Percentiles rank a stretch among this genome's conserved stretches.
Conservation (phyloP, 2,888 invertebrate genomes). For the Microdon myrmicae region DNA sequence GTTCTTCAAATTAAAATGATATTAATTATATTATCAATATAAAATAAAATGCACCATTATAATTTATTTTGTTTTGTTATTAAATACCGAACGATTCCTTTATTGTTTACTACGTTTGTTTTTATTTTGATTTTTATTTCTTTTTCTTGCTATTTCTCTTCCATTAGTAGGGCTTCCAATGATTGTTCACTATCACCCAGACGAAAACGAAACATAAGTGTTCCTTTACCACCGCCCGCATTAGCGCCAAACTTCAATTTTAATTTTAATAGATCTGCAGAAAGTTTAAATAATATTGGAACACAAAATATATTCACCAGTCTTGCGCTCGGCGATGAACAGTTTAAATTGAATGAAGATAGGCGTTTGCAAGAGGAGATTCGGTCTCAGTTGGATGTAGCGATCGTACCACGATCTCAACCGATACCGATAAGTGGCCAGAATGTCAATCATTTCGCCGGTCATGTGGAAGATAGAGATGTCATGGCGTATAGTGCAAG, state of each 20-base stretch:
- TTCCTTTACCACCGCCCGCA: slow-evolving; percentile 53
- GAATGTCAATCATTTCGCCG: slow-evolving; percentile 15
- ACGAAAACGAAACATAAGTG: slow-evolving; percentile 60
- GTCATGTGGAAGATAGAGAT: slow-evolving; percentile 3
- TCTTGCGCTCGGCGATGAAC: slow-evolving; percentile 56
- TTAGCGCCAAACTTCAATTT: slow-evolving; percentile 40
- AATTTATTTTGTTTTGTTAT: too few relatives aligned
- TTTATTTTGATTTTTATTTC: slow-evolving; percentile 9
- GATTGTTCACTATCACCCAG: slow-evolving; percentile 54
- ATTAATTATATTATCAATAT: too few relatives aligned
- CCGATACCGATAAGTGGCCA: slow-evolving; percentile 61
- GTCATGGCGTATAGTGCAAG: slow-evolving; percentile 60
- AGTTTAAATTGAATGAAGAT: slow-evolving; percentile 44
- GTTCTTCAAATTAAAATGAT: too few relatives aligned
- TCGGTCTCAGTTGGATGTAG: slow-evolving; percentile 57
- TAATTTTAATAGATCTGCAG: slow-evolving; percentile 29
- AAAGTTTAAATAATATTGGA: slow-evolving; percentile 11
- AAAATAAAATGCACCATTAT: too few relatives aligned
- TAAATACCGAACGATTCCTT: too few relatives aligned
- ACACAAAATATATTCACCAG: slow-evolving; percentile 56
- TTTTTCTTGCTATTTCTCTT: slow-evolving; percentile 33
- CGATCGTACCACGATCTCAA: slow-evolving; percentile 56
- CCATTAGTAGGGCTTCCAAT: slow-evolving; percentile 54
- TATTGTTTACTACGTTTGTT: slow-evolving; percentile 5
- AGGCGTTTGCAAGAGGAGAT: slow-evolving; percentile 56